phyloP scores from a whole-genome alignment of 2,113 vertebrate genomes.

The Erythrocercus mccallii region DNA sequence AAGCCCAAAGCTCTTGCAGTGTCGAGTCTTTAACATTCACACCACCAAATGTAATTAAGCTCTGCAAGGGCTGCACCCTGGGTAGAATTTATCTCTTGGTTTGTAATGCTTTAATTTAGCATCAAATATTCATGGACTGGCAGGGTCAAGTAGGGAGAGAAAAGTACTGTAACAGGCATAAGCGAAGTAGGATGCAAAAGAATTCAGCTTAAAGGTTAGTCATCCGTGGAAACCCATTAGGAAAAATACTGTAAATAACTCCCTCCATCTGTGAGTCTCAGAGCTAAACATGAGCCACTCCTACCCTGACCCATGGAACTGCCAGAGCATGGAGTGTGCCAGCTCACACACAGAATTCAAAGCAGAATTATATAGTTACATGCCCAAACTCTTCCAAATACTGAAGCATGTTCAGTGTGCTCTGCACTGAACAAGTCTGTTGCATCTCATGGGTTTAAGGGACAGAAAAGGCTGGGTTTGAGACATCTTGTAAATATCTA shows the following conservation, averaged over 20 bases:
- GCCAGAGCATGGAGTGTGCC: not conserved
- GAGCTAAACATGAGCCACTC: not conserved
- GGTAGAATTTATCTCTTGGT: not conserved
- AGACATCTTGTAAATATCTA: not conserved
- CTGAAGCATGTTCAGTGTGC: not conserved
- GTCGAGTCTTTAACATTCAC: not conserved
- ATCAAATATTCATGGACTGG: slow-evolving; percentile 22
- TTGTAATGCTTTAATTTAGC: slow-evolving; percentile 28
- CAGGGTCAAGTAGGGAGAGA: slow-evolving; percentile 40
- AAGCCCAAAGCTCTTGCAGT: not conserved
- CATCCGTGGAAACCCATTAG: slow-evolving; percentile 2
- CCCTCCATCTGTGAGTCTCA: not conserved
- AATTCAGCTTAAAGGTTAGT: slow-evolving; percentile 15
- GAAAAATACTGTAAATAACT: slow-evolving; percentile 14
- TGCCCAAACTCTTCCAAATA: not conserved
- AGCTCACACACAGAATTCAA: not conserved
- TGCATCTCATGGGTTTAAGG: not conserved
- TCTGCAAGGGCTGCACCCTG: not conserved
- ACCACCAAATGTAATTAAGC: not conserved
- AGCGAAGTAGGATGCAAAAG: not conserved
- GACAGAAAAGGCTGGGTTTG: not conserved
- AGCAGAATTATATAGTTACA: not conserved
- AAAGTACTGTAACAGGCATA: not conserved
- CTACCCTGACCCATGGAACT: not conserved
- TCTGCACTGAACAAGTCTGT: not conserved